Evolutionary conservation across 53 echinoderm and acorn worm genomes (phyloP).

Genomic region (Echinometra lucunter): DNA sequence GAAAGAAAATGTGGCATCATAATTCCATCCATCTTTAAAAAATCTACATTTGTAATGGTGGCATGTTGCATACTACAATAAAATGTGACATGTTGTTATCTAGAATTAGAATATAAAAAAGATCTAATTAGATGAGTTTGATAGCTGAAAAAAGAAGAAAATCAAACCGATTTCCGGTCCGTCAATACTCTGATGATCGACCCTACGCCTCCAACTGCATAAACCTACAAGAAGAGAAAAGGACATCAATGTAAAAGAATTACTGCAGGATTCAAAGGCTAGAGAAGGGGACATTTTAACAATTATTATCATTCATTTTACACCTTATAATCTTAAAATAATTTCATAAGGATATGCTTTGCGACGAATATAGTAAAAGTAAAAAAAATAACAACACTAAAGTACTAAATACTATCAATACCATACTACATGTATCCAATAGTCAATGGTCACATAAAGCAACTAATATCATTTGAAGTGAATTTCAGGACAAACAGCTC

Average conservation of each 20-base stretch:
- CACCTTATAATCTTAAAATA: no score
- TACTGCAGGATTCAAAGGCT: background rate
- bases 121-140: background rate
- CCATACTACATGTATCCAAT: no score
- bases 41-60: background rate
- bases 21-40: background rate
- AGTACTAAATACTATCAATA: no score
- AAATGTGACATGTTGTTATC: slow-evolving; percentile 6
- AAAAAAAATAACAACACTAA: no score
- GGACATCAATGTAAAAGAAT: background rate
- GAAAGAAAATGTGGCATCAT: slow-evolving; percentile 13
- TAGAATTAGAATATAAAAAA: slow-evolving; percentile 35
- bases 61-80: background rate
- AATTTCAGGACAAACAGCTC: no score
- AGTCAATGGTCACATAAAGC: no score
- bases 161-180: slow-evolving; percentile 92
- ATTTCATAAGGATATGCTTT: no score
- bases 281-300: background rate
- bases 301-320: no score
- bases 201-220: slow-evolving; percentile 90
- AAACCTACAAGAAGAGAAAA: slow-evolving; percentile 71
- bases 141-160: background rate
- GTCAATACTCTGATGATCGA: slow-evolving; percentile 93
- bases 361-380: no score
- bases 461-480: no score